phyloP scores from a whole-genome alignment of 2,113 vertebrate species.

The Paradoxurus hermaphroditus region DNA sequence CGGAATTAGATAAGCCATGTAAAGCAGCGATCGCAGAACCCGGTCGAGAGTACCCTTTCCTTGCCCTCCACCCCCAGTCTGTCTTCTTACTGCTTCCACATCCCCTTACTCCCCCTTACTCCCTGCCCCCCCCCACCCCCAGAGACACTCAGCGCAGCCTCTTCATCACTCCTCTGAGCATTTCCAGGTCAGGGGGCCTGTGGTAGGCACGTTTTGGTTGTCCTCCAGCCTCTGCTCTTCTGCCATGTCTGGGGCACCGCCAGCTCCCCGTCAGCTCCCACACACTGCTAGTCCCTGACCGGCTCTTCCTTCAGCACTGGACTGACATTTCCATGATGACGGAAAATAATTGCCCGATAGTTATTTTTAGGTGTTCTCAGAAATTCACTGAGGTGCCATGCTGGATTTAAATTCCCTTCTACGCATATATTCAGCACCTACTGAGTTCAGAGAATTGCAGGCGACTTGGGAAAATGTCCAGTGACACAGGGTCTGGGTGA shows the following conservation, averaged over 20 bases:
- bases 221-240: neutral
- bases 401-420: neutral
- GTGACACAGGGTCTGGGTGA: neutral
- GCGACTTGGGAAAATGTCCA: neutral
- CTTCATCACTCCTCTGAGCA: neutral
- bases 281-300: neutral
- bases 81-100: neutral
- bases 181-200: neutral
- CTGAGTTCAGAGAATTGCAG: neutral
- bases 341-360: neutral
- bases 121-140: neutral
- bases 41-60: no score
- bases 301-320: neutral
- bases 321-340: neutral
- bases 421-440: neutral
- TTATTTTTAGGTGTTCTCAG: slow-evolving; percentile 19
- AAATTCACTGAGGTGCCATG: neutral
- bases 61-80: accelerated
- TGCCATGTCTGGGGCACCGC: neutral
- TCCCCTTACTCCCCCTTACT: neutral
- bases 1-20: neutral
- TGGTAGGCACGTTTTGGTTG: neutral
- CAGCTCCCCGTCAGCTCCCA: neutral
- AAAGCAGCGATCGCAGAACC: neutral
- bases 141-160: neutral